These are phyloP conservation scores for Tinea pellionella DNA, from an alignment of 2,888 invertebrate genomes.

Conservation along the genomic window DNA sequence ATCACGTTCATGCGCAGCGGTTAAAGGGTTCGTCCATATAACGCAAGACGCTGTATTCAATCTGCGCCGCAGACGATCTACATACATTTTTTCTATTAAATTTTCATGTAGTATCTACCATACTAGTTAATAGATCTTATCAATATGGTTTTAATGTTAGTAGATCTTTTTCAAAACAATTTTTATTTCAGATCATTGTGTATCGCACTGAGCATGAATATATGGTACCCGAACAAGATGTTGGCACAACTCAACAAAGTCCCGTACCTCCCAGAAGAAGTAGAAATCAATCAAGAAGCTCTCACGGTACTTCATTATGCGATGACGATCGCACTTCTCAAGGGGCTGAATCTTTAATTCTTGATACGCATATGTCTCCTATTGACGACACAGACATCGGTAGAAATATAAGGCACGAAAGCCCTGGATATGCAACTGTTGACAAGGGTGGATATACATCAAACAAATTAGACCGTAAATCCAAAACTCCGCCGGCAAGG, in stretches of 20 bases:
- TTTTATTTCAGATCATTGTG: conserved; percentile 70
- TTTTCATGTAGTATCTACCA: too few relatives aligned
- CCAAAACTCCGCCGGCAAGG: conserved; percentile 54
- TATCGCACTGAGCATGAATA: conserved; percentile 76
- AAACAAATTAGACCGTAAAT: conserved; percentile 65
- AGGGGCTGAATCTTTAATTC: conserved; percentile 74
- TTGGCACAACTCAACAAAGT: conserved; percentile 67
- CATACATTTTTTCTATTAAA: too few relatives aligned
- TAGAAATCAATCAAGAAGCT: conserved; percentile 66
- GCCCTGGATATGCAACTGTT: conserved; percentile 80
- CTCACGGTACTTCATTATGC: conserved; percentile 64
- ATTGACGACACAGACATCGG: conserved; percentile 40
- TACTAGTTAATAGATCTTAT: too few relatives aligned
- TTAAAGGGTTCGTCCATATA: too few relatives aligned
- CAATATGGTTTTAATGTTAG: too few relatives aligned
- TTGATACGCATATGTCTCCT: conserved; percentile 53
- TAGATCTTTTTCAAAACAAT: too few relatives aligned
- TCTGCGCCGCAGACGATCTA: too few relatives aligned
- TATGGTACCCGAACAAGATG: conserved; percentile 68
- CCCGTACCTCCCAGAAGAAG: conserved; percentile 67
- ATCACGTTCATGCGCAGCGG: too few relatives aligned
- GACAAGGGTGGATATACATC: conserved; percentile 78
- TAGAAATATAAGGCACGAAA: conserved; percentile 53
- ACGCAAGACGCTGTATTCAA: too few relatives aligned
- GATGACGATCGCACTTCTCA: conserved; percentile 80